phyloP scores from a whole-genome alignment of 2,888 invertebrate genomes.

The Callyntrura guangdongensis region DNA sequence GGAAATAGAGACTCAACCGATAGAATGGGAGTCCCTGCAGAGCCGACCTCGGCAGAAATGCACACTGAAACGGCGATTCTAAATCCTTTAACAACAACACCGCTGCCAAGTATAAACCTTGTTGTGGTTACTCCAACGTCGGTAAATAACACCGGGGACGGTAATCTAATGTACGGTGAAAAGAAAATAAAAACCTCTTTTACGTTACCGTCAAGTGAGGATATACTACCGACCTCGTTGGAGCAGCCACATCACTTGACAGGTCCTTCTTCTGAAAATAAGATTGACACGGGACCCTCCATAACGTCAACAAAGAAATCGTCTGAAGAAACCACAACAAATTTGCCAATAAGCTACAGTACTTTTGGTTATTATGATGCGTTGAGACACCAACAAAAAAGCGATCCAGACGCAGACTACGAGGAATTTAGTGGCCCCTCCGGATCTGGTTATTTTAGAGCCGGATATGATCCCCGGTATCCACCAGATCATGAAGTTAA shows the following conservation, averaged over 20 bases:
- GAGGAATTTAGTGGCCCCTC: conserved; percentile 59
- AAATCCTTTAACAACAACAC: conserved; percentile 67
- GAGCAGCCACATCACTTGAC: neutral
- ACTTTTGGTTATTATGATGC: conserved; percentile 72
- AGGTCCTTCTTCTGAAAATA: conserved; percentile 63
- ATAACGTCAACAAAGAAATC: conserved; percentile 64
- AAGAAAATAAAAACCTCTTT: conserved; percentile 63
- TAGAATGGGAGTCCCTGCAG: conserved; percentile 61
- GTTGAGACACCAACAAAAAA: conserved; percentile 36
- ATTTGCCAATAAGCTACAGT: conserved; percentile 53
- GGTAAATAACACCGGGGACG: neutral
- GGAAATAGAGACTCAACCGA: conserved; percentile 55
- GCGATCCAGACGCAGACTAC: conserved; percentile 51
- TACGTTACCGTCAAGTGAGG: conserved; percentile 50
- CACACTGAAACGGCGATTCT: conserved; percentile 66
- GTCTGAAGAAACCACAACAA: conserved; percentile 69
- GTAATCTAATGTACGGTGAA: neutral
- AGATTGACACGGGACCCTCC: conserved; percentile 50
- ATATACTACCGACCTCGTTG: neutral
- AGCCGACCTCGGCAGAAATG: conserved; percentile 53
- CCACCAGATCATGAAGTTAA: conserved; percentile 84
- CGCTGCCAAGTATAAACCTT: conserved; percentile 14
- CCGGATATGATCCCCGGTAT: conserved; percentile 82
- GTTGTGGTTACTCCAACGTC: conserved; percentile 25
- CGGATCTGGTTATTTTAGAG: conserved; percentile 34